These are phyloP conservation scores for Drosophila siamana DNA, from an alignment of 2,888 invertebrate genomes.

Conservation along the genomic window DNA sequence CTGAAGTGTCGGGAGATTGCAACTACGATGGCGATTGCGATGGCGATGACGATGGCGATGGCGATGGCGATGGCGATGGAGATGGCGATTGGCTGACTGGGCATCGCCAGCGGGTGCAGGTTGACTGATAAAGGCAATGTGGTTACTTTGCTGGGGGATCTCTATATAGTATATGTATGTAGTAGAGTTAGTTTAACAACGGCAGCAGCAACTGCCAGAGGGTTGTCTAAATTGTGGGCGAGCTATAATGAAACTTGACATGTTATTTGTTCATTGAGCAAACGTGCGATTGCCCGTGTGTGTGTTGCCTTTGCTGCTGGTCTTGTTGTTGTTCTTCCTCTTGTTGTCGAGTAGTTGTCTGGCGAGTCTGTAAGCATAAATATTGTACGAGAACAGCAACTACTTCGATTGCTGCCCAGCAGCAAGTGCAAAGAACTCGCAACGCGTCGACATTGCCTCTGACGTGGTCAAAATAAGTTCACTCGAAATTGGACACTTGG, in stretches of 20 bases:
- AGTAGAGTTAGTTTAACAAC: slow-evolving; percentile 10
- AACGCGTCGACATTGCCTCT: slow-evolving; percentile 31
- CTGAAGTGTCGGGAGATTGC: slow-evolving; percentile 19
- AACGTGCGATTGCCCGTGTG: slow-evolving; percentile 40
- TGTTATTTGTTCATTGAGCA: slow-evolving; percentile 81
- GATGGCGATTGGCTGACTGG: slow-evolving; percentile 38
- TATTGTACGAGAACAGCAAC: slow-evolving; percentile 37
- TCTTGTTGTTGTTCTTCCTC: slow-evolving; percentile 15
- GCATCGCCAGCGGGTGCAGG: slow-evolving; percentile 62
- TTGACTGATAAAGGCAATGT: slow-evolving; percentile 77
- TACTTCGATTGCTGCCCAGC: slow-evolving; percentile 25
- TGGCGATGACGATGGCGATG: slow-evolving; percentile 28
- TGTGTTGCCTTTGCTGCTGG: slow-evolving; percentile 6
- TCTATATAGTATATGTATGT: slow-evolving; percentile 41
- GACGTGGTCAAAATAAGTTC: slow-evolving; percentile 27
- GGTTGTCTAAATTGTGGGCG: slow-evolving; percentile 66
- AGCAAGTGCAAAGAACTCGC: slow-evolving; percentile 34
- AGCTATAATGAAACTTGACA: slow-evolving; percentile 82
- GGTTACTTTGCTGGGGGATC: slow-evolving; percentile 45
- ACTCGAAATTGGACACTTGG: slow-evolving; percentile 1
- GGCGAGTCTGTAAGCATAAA: slow-evolving; percentile 45
- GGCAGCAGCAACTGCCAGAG: slow-evolving; percentile 37
- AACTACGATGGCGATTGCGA: slow-evolving; percentile 21
- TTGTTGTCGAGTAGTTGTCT: no score
- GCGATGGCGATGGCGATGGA: slow-evolving; percentile 34